Percentiles rank a stretch among this genome's conserved stretches.
Evolutionary conservation across 2,888 invertebrate genomes (phyloP).

Genomic region (Heliothis peltigera): DNA sequence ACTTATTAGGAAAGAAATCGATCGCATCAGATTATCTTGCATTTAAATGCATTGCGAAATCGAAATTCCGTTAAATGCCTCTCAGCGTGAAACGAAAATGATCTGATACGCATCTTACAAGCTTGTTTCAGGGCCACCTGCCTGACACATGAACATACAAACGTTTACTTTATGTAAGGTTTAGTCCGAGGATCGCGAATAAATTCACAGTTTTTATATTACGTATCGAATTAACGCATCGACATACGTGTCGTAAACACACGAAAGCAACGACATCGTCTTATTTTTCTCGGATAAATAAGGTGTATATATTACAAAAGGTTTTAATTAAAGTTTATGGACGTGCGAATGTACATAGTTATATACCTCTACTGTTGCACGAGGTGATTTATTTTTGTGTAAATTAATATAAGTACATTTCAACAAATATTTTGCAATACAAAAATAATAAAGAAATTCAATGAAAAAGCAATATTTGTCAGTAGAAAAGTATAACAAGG

Average conservation of each 20-base stretch:
- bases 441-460: not conserved
- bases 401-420: constrained; percentile 1
- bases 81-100: constrained; percentile 81
- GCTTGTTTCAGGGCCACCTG: constrained; percentile 80
- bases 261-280: constrained; percentile 66
- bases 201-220: constrained; percentile 85
- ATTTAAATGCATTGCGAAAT: constrained; percentile 82
- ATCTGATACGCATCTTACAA: constrained; percentile 72
- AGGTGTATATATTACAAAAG: constrained; percentile 57
- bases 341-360: constrained; percentile 59
- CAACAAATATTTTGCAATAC: not conserved
- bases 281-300: constrained; percentile 70
- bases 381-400: constrained; percentile 25
- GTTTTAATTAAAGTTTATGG: constrained; percentile 65
- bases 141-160: constrained; percentile 81
- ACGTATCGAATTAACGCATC: constrained; percentile 79
- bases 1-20: constrained; percentile 66
- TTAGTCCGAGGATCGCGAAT: constrained; percentile 74
- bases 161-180: constrained; percentile 79
- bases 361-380: constrained; percentile 25
- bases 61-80: constrained; percentile 73
- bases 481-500: constrained; percentile 18
- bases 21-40: constrained; percentile 71
- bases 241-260: constrained; percentile 66
- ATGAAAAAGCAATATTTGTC: not conserved